Evolutionary conservation across 23 tunicate species (phyloP).

Genomic region (Trididemnum miniatum): DNA sequence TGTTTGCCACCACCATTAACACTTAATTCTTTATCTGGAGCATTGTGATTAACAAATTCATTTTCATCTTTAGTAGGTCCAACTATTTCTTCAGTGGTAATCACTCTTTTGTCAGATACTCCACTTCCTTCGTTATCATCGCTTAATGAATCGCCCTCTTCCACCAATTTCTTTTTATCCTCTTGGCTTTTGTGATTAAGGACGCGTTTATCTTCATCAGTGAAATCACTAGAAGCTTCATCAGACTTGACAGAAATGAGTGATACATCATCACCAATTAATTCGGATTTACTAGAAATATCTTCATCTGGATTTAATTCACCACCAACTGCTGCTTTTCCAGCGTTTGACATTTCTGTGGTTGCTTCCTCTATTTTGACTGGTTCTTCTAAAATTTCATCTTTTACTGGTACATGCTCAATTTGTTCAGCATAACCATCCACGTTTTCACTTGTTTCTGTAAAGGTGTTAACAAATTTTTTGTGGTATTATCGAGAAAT

Average conservation of each 20-base stretch:
- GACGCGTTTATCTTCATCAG: neutral
- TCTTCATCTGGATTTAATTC: too few relatives aligned
- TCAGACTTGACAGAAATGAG: too few relatives aligned
- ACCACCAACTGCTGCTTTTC: too few relatives aligned
- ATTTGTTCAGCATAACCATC: neutral
- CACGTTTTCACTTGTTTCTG: neutral
- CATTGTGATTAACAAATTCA: too few relatives aligned
- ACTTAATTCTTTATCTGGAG: too few relatives aligned
- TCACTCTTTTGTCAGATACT: neutral
- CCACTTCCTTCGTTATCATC: neutral
- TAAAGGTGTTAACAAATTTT: too few relatives aligned
- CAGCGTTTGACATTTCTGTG: too few relatives aligned
- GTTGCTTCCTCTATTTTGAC: neutral
- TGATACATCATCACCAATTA: too few relatives aligned
- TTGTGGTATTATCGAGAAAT: too few relatives aligned
- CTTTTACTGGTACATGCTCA: neutral
- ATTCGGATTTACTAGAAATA: too few relatives aligned
- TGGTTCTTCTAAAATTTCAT: neutral
- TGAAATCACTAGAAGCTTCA: neutral
- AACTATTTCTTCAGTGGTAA: neutral
- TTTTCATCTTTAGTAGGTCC: too few relatives aligned
- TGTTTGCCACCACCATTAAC: too few relatives aligned
- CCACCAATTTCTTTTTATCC: neutral
- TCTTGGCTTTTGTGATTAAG: neutral
- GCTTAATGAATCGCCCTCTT: constrained; percentile 4